Evolutionary conservation across 1,140 invertebrate species (phyloP), one percentile per base, ranked within the genome.

Genomic region (Pseudomyrmex concolor): DNA sequence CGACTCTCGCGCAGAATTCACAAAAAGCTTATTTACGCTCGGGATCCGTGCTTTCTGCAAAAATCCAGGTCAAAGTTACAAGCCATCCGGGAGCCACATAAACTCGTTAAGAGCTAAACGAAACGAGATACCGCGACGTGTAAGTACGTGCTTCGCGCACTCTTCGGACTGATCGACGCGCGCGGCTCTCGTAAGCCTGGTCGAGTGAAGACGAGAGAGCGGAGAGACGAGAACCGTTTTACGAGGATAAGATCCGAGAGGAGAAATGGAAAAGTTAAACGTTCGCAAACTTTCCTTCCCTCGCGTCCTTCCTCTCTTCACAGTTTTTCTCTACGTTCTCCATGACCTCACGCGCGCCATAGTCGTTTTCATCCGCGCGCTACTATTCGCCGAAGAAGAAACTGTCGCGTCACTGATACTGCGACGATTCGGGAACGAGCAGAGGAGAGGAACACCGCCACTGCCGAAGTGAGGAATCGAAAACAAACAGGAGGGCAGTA

Each of bases 231-330:
- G 22, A 74, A 70, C 62, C 77, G 45, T 72, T 84, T 87, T 62
- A 66, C 22, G 59, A 64, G 51, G 34, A 82, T 71, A 63, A 17
- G 45, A 54, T 10, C 72, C 48, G 19, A 43, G 22, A 72, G 55
- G 13, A 73, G 57, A 54, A 80, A 51, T 62, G 72, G 48, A 84
- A 87, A 89, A 82, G 83, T 87, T 85, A 85, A 87, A 73, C 72
- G 83, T 54, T 77, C 59, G 57, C 59, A 66, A 87, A 87, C 54
- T 87, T 77, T 77, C 59, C 22, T 48, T 13, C 7, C 34, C 34
- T 5, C 17, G 55, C 43, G 13, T 17, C 19, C 25, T 34, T 34
- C 34, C 34, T 34, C 34, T 34, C 34, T 34, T 34, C 7, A 34
- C 34, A 82, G 73, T 84, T 74, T 12, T 19, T n/a, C n/a, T n/a